Evolutionary conservation across 2,888 invertebrate genomes (phyloP), one percentile per base, ranked within the genome.

Genomic region (Clostera curtula): DNA sequence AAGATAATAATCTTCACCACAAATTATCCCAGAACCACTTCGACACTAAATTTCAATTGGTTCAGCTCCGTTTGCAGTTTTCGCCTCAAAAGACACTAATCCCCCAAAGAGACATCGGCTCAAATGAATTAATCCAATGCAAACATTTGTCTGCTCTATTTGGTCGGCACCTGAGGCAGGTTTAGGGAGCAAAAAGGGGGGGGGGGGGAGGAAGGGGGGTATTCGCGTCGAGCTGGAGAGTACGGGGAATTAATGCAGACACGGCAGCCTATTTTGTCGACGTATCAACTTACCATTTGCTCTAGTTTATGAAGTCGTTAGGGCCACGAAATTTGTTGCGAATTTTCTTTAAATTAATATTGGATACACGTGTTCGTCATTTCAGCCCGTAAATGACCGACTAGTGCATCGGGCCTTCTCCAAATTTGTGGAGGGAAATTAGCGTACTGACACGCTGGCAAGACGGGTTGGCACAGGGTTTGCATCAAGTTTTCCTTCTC

Each of bases 171-270:
- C 14, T 14, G 19, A 9, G 19, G 19, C 16, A 10, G 30, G 29
- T 5, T 19, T 19, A 2, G 10, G 10, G 5, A 22, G 17, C 21
- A 30, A 30, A 30, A 20, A 12, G 20, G 29, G 24, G 24, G 24
- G 28, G 15, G 25, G 20, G 39, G 39, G 43, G 46, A 48, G 38
- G 50, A 9, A 12, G 20, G 20, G 31, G 8, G 45, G 48, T n/a
- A n/a, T n/a, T n/a, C n/a, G n/a, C n/a, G n/a, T n/a, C n/a, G 40
- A 23, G 43, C 37, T 44, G 43, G 53, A 45, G 50, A 47, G n/a
- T n/a, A n/a, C n/a, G n/a, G 56, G 39, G 52, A 63, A 67, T 65
- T 64, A 68, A 65, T 64, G 60, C 60, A 59, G 58, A 61, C 60
- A 53, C 40, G 42, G 53, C 36, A 45, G 49, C 52, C 63, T 61